phyloP scores from a whole-genome alignment of 2,888 invertebrate species.

The Oligia fasciuncula region DNA sequence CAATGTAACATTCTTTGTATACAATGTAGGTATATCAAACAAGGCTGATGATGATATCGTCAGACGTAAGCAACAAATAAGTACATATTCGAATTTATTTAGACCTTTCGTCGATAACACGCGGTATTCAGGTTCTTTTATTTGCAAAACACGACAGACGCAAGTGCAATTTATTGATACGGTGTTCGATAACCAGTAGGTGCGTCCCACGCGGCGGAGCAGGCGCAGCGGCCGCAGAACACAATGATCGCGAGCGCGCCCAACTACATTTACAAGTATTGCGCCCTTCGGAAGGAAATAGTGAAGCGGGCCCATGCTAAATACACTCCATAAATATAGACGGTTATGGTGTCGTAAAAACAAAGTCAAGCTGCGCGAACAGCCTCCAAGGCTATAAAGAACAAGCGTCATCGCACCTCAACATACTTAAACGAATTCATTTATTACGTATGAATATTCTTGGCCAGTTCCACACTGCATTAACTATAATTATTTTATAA shows the following conservation, averaged over 20 bases:
- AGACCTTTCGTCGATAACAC: slow-evolving; percentile 86
- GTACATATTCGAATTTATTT: slow-evolving; percentile 87
- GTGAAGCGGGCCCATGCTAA: slow-evolving; percentile 82
- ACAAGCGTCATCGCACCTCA: slow-evolving; percentile 79
- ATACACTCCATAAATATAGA: slow-evolving; percentile 86
- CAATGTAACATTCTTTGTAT: slow-evolving; percentile 40
- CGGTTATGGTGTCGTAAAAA: slow-evolving; percentile 87
- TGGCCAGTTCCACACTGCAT: slow-evolving; percentile 57
- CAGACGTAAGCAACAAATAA: slow-evolving; percentile 81
- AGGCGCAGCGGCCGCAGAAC: slow-evolving; percentile 61
- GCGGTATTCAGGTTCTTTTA: slow-evolving; percentile 83
- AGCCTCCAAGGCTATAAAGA: slow-evolving; percentile 79
- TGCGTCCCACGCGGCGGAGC: slow-evolving; percentile 84
- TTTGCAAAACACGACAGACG: slow-evolving; percentile 84
- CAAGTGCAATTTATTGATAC: slow-evolving; percentile 89
- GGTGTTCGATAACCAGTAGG: slow-evolving; percentile 87
- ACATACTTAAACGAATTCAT: slow-evolving; percentile 65
- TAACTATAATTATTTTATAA: slow-evolving; percentile 60
- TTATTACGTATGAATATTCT: slow-evolving; percentile 69
- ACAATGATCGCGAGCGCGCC: slow-evolving; percentile 76
- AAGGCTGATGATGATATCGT: slow-evolving; percentile 84
- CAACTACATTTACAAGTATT: slow-evolving; percentile 78
- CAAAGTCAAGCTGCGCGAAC: slow-evolving; percentile 87
- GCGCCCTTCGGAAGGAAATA: slow-evolving; percentile 84
- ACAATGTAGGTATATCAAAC: slow-evolving; percentile 49